Evolutionary conservation across 2,113 vertebrate species (phyloP), one percentile per base, ranked within the genome.

Genomic region (Eurypyga helias): DNA sequence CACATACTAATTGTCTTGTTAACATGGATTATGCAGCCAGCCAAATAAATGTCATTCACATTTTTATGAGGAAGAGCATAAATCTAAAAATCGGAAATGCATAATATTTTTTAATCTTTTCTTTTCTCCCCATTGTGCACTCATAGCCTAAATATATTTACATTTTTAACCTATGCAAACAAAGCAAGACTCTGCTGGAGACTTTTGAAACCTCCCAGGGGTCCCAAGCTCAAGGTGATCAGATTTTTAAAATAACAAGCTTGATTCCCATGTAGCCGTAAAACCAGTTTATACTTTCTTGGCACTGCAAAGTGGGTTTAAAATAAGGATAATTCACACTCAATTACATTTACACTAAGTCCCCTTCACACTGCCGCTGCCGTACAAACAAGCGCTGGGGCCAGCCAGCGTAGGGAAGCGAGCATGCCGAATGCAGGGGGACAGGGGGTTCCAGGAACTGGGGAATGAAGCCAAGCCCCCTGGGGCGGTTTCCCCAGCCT

Each of bases 1-100:
- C 96, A 97, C 96, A 97, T 94, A 91, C 96, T 98, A 97, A 98
- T 97, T 97, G 97, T 97, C 96, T 97, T 97, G 97, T 98, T 98
- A 98, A 97, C 96, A 98, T 90, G 96, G 95, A 96, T 97, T 98
- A 96, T 97, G 91, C 94, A 97, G 96, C 86, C 96, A 97, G 96
- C 96, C 97, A 98, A 98, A 98, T 96, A 96, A 97, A 96, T 93
- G 96, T 95, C 96, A 96, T 85, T 97, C 93, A 90, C 38, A 83
- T 87, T 92, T 93, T 83, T 73, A 96, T 80, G 95, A 93, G 91
- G 91, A 93, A 91, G 81, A 96, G 51, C 88, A 97, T 95, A 95
- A 97, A 97, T 96, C 95, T 97, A 25, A 73, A 94, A 96, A 95
- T 94, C 73, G 41, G 89, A 95, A 97, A 66, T 23, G 64, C 83